Base-by-base conservation (phyloP, 2,113 vertebrate species). In the Amazona guildingii region DNA sequence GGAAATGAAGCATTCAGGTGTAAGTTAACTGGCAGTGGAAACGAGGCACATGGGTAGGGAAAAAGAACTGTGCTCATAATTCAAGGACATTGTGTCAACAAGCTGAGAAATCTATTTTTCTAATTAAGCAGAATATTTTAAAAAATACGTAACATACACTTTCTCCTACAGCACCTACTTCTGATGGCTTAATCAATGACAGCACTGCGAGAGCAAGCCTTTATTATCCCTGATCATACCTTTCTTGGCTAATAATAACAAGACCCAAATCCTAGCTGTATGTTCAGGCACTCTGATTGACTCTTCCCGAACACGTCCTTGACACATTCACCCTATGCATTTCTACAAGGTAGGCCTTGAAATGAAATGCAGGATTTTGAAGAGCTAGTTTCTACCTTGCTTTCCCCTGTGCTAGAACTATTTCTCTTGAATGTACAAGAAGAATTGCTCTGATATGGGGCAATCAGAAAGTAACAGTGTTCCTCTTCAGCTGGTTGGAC, bases 261-360 rank as follows among this genome's bases (percentile, higher is more conserved):
- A 66, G 20, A 8, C 63, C 62, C 43, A 75, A 33, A 64, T 55
- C 68, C 35, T 59, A 3, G 11, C 28, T 52, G 31, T 24, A 0
- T 48, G 4, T 55, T 35, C 16, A 41, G 31, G 43, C 17, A 2
- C 25, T 54, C 28, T 14, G 43, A 20, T 6, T 69, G 68, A 11
- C 12, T 0, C 10, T 64, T 39, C 20, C 49, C 1, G 2, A 83
- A 27, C 14, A 25, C 0, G 0, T 33, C 83, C 62, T 48, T 43
- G 54, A 2, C 41, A 11, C 2, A 1, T 33, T 46, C 35, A 37
- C 61, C 52, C 18, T 15, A 10, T 27, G 37, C 28, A 2, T 61
- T 43, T 37, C 55, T 43, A 0, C 13, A n/a, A n/a, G 17, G 51
- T 1, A 23, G 19, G 4, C 35, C 35, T 82, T 28, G 33, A 62